phyloP scores from a whole-genome alignment of 2,797 vertebrate species.

The Rhinoraja longicauda region DNA sequence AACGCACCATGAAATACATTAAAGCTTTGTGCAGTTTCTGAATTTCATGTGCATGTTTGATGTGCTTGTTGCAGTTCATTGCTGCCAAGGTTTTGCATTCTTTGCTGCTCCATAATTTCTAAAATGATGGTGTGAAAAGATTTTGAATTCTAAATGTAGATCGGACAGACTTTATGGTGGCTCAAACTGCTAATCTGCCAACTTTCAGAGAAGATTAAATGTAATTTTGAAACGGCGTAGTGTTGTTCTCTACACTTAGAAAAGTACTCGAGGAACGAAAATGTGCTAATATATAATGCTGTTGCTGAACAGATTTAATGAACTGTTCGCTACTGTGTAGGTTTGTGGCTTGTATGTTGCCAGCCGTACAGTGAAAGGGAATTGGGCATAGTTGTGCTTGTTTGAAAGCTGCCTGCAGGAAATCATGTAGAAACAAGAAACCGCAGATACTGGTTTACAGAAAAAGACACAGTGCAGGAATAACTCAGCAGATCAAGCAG shows the following conservation, averaged over 20 bases:
- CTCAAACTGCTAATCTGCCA: too few relatives aligned
- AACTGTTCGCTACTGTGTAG: neutral
- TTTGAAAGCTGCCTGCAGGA: too few relatives aligned
- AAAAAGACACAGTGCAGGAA: too few relatives aligned
- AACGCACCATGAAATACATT: neutral
- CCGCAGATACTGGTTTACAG: too few relatives aligned
- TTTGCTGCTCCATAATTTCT: conserved; percentile 15
- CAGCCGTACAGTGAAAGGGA: neutral
- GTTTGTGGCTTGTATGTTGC: neutral
- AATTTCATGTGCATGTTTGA: neutral
- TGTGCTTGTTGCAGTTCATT: neutral
- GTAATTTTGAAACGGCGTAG: neutral
- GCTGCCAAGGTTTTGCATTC: neutral
- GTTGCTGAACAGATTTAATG: neutral
- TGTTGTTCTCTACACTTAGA: neutral
- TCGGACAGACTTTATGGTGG: neutral
- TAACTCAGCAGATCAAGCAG: too few relatives aligned
- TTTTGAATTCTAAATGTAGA: neutral
- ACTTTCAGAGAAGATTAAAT: neutral
- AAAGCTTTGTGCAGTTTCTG: neutral
- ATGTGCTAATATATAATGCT: neutral
- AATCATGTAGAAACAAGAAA: too few relatives aligned
- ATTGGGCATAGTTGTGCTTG: neutral
- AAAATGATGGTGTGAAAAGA: neutral
- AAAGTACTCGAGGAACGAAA: neutral